phyloP scores from a whole-genome alignment of 2,113 vertebrate genomes.

The Lophochroa leadbeateri region DNA sequence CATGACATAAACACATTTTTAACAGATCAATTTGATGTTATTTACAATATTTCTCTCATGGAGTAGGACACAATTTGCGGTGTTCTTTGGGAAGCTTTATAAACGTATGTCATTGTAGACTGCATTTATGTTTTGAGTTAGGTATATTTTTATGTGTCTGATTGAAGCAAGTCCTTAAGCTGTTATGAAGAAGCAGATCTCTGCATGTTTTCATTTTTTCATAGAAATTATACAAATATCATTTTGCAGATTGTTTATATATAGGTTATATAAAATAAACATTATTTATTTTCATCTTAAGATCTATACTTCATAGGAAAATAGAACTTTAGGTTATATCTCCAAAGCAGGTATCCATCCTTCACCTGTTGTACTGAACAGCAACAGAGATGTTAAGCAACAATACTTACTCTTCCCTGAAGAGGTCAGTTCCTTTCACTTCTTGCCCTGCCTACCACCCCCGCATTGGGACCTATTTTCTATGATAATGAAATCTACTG shows the following conservation, averaged over 20 bases:
- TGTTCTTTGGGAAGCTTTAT: background rate
- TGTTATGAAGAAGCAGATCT: background rate
- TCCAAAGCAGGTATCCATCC: background rate
- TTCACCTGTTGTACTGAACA: background rate
- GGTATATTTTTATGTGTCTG: background rate
- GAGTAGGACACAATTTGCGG: background rate
- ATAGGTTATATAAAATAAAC: background rate
- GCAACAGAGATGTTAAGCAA: background rate
- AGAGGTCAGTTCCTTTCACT: background rate
- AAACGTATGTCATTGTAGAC: background rate
- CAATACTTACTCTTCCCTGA: background rate
- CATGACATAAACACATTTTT: background rate
- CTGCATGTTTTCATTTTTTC: background rate
- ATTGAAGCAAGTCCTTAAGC: background rate
- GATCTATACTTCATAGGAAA: background rate
- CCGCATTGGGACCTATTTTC: background rate
- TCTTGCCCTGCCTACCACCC: background rate
- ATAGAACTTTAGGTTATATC: background rate
- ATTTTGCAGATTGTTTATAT: slow-evolving; percentile 10
- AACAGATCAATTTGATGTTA: background rate
- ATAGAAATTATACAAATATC: background rate
- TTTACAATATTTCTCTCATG: background rate
- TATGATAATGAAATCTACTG: background rate
- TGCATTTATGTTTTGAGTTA: background rate
- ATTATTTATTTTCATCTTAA: background rate